Base-by-base conservation (phyloP, 2,113 vertebrate species). In the Acanthisitta chloris region DNA sequence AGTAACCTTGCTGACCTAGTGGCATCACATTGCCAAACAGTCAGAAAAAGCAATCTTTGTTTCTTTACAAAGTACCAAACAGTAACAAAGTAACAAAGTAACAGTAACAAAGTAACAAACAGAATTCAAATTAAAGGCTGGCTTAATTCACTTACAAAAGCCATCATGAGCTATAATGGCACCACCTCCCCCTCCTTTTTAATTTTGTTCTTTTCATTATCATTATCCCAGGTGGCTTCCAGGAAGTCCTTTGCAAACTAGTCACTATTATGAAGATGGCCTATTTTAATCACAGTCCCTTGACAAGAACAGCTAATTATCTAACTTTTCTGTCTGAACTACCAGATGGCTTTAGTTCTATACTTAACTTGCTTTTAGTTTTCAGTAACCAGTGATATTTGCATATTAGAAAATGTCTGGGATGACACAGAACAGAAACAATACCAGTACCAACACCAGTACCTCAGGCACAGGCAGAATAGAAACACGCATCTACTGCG, bases 241-340 rank as follows among this genome's bases (percentile, higher is more conserved):
- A 87, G 89, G 89, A 96, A 95, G 77, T 79, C 95, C 94, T 95
- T 77, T 76, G 81, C 86, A 94, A 96, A 92, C 83, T 26, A 92
- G 77, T 89, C 89, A 57, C 91, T 89, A 21, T 92, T 95, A 92
- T 89, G 65, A 95, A 84, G 73, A 76, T 96, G 91, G 89, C 91
- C 91, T 96, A 96, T 96, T 97, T 97, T 96, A 96, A 96, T 96
- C 89, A 84, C 48, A 89, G 73, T 96, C 96, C 91, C 96, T 89
- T 95, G 95, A 96, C 91, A 91, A 92, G 89, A 95, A 28, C 86
- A 96, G 81, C 83, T 96, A 97, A 97, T 97, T 96, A 97, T 76
- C 95, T 89, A 91, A 94, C 89, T 95, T 94, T 86, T 59, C 48
- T 61, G 61, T 79, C 57, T 95, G 61, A 96, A 87, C 83, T 94